Percentiles rank a stretch among this genome's conserved stretches.
phyloP scores from a whole-genome alignment of 2,888 invertebrate species.

The Omphaloscelis lunosa region DNA sequence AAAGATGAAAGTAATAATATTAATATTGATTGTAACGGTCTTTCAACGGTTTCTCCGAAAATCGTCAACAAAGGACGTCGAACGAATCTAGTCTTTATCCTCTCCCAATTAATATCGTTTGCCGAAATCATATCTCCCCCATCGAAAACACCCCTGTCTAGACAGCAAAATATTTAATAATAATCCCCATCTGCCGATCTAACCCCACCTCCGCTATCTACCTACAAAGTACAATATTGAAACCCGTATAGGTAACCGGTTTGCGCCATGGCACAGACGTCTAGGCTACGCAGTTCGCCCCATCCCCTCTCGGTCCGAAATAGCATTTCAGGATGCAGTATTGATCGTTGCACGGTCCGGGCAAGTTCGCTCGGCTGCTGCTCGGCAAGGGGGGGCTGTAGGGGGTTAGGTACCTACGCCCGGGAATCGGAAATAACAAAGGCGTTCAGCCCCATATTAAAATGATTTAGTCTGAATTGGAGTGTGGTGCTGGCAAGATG shows the following conservation, averaged over 20 bases:
- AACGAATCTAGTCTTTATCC: constrained; percentile 22
- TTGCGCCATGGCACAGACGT: constrained; percentile 43
- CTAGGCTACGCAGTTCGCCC: constrained; percentile 46
- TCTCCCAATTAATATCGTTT: constrained; percentile 12
- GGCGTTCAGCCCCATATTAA: constrained; percentile 28
- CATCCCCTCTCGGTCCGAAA: constrained; percentile 46
- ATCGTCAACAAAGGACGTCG: background rate
- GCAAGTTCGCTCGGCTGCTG: constrained; percentile 1
- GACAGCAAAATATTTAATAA: constrained; percentile 47
- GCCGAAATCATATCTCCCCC: constrained; percentile 2
- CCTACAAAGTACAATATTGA: constrained; percentile 17
- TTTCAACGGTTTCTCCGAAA: background rate
- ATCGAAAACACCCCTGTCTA: constrained; percentile 39
- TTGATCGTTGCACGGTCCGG: constrained; percentile 48
- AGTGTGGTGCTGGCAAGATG: constrained; percentile 21
- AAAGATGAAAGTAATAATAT: background rate
- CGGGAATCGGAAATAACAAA: constrained; percentile 26
- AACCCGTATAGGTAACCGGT: constrained; percentile 53
- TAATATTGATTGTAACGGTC: background rate
- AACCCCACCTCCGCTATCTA: constrained; percentile 22
- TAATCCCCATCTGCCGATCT: constrained; percentile 25
- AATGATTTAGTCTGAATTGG: constrained; percentile 39
- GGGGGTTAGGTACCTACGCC: constrained; percentile 2
- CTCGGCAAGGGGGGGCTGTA: background rate
- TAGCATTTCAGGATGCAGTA: constrained; percentile 61